Conservation (phyloP, 1,140 invertebrate species). For the Brachystomella parvula region DNA sequence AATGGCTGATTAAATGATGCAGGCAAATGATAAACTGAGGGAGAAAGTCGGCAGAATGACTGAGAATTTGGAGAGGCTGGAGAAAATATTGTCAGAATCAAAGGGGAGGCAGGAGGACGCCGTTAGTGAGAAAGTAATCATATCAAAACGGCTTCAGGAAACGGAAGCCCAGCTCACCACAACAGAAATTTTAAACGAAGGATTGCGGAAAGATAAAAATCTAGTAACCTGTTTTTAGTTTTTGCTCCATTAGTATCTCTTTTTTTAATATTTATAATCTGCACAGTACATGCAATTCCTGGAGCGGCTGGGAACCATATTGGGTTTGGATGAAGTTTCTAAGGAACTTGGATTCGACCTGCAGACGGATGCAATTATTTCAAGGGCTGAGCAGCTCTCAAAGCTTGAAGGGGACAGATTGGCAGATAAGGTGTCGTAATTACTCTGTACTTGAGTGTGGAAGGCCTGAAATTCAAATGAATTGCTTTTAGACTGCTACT, state of each 20-base stretch:
- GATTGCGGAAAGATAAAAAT: conserved; percentile 57
- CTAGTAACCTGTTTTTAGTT: conserved; percentile 22
- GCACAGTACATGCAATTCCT: conserved; percentile 61
- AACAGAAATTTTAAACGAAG: conserved; percentile 55
- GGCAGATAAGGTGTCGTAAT: conserved; percentile 56
- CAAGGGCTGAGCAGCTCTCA: conserved; percentile 65
- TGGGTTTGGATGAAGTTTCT: conserved; percentile 68
- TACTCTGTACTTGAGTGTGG: neutral
- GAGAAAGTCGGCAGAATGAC: conserved; percentile 39
- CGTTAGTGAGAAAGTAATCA: conserved; percentile 57
- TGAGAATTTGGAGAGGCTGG: conserved; percentile 41
- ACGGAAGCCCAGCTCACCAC: conserved; percentile 59
- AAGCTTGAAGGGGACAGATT: conserved; percentile 67
- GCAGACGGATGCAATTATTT: conserved; percentile 65
- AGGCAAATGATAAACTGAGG: conserved; percentile 35
- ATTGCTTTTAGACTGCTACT: conserved; percentile 57
- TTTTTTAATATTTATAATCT: conserved; percentile 13
- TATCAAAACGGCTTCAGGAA: conserved; percentile 60
- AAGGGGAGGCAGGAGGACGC: conserved; percentile 38
- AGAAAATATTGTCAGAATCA: conserved; percentile 39
- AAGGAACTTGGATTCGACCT: conserved; percentile 67
- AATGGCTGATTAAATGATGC: neutral
- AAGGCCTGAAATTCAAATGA: conserved; percentile 1
- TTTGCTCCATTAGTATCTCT: neutral
- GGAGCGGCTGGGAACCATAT: conserved; percentile 59